A percentile compares a stretch with the other conserved stretches of the same genome.
These are phyloP conservation scores for Takifugu ocellatus DNA, from an alignment of 2,797 vertebrate species.

Conservation along the genomic window DNA sequence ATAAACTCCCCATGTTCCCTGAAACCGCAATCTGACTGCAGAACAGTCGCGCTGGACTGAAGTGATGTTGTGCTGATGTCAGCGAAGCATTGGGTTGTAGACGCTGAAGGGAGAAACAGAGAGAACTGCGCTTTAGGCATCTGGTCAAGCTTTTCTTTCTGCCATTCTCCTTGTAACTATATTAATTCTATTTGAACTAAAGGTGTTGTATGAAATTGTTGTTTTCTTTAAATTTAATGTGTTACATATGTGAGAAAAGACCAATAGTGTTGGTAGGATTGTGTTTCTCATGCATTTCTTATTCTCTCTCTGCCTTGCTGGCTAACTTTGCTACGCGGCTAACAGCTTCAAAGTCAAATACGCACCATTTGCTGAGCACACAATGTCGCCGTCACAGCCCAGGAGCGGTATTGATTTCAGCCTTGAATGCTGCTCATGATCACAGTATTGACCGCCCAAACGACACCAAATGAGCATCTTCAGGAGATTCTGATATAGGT, in stretches of 20 bases:
- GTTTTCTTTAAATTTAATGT: too few species aligned
- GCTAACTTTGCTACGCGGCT: too few species aligned
- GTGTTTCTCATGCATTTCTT: too few species aligned
- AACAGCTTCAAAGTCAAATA: slow-evolving; percentile 16
- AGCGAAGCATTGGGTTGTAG: slow-evolving; percentile 38
- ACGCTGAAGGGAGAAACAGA: slow-evolving; percentile 34
- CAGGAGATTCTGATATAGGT: slow-evolving; percentile 1
- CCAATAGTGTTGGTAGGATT: too few species aligned
- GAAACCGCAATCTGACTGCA: slow-evolving; percentile 60
- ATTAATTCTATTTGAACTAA: too few species aligned
- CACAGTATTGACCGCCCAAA: slow-evolving; percentile 25
- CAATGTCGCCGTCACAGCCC: slow-evolving; percentile 11
- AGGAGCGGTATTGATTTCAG: slow-evolving; percentile 9
- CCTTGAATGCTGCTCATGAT: slow-evolving; percentile 30
- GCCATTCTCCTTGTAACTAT: background rate
- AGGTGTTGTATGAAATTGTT: too few species aligned
- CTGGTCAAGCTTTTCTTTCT: background rate
- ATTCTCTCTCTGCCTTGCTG: too few species aligned
- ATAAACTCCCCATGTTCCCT: slow-evolving; percentile 10
- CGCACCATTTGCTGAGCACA: slow-evolving; percentile 12
- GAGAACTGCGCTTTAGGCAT: background rate
- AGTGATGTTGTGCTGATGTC: slow-evolving; percentile 64
- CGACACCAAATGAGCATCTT: slow-evolving; percentile 14
- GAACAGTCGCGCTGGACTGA: slow-evolving; percentile 61
- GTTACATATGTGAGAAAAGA: too few species aligned